Percentiles rank a stretch among this genome's conserved stretches.
phyloP scores from a whole-genome alignment of 2,797 vertebrate species.

The Gymnocypris eckloni region DNA sequence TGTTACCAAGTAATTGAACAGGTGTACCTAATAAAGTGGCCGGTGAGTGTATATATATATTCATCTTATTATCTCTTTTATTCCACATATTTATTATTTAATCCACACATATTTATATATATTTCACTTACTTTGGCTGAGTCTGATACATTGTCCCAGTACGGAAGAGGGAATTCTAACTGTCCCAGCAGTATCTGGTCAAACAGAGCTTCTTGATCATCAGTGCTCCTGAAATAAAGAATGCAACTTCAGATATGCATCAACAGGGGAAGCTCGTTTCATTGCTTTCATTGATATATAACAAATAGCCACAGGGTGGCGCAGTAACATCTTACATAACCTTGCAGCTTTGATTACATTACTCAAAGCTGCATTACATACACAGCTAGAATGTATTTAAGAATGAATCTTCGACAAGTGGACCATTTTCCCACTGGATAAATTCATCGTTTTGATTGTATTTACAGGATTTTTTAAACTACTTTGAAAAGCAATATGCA shows the following conservation, averaged over 20 bases:
- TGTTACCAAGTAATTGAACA: too few relatives aligned
- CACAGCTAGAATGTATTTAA: constrained; percentile 16
- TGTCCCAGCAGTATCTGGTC: constrained; percentile 99
- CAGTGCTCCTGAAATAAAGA: constrained; percentile 83
- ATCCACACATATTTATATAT: background rate
- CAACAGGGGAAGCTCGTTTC: constrained; percentile 3
- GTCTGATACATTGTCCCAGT: constrained; percentile 97
- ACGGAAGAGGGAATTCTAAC: constrained; percentile 94
- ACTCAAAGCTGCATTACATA: constrained; percentile 8
- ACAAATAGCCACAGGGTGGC: constrained; percentile 10
- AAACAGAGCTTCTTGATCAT: constrained; percentile 97
- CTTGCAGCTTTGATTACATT: constrained; percentile 8
- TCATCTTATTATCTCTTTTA: background rate
- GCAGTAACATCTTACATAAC: constrained; percentile 26
- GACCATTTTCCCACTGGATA: background rate
- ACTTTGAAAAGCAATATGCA: background rate
- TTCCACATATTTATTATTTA: background rate
- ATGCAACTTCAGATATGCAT: background rate
- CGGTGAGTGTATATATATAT: too few relatives aligned
- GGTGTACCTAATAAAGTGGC: too few relatives aligned
- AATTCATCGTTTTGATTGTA: background rate
- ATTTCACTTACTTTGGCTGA: constrained; percentile 86
- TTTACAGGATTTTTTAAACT: background rate
- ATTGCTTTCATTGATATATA: background rate
- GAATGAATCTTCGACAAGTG: background rate